Base-by-base conservation (phyloP, 1,140 invertebrate genomes). In the Drosophila pectinifera region DNA sequence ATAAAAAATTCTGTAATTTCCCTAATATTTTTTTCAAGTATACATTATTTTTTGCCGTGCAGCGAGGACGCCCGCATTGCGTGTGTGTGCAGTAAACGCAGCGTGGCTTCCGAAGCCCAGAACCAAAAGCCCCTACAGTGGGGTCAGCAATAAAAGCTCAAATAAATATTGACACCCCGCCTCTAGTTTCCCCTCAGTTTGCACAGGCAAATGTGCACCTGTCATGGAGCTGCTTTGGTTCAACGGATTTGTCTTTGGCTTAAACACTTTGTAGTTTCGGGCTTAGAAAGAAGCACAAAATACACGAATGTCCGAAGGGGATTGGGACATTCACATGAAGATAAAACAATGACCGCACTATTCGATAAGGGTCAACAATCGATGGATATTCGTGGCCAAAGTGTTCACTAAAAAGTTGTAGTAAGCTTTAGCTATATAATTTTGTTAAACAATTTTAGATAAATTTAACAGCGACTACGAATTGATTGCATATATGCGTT, bases 11-110 rank as follows among this genome's bases (percentile, higher is more conserved):
- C n/a, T n/a, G n/a, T n/a, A n/a, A n/a, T n/a, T 36, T 4, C 7
- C 8, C 3, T 4, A 6, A 7, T 7, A 18, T 26, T 38, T 22
- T 1, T 0, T 14, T 8, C 3, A 8, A 16, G 3, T 0, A 31
- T n/a, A n/a, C n/a, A n/a, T n/a, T n/a, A n/a, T n/a, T 64, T 54
- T 26, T 65, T 24, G 0, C 5, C 10, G 64, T 68, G 64, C 61
- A 68, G 64, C 64, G 64, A 42, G 61, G 45, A 36, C 51, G 53
- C 84, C 84, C 83, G 83, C 83, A 88, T 88, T 88, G 83, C 83
- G 83, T 88, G 46, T 49, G 63, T 70, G 48, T 83, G 80, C 78
- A 79, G 69, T 63, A 24, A 62, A 55, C 67, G 51, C 74, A 75
- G 59, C 59, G 51, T 54, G 48, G 67, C 34, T n/a, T 70, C 34